Percentiles rank a stretch among this genome's conserved stretches.
phyloP scores from a whole-genome alignment of 1,140 invertebrate genomes.

The Spodoptera frugiperda region DNA sequence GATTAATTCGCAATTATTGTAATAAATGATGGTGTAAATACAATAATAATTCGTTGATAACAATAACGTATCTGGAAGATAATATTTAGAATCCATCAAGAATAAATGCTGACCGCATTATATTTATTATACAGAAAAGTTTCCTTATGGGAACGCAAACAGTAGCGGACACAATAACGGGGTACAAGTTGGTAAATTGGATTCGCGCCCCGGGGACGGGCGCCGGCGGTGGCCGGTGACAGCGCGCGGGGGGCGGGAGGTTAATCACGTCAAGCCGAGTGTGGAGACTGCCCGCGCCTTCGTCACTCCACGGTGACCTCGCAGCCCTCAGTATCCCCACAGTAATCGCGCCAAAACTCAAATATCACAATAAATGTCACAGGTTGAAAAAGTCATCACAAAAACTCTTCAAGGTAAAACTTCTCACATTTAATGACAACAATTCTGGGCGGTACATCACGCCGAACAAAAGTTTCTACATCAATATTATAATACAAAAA shows the following conservation, averaged over 20 bases:
- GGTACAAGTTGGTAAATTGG: conserved; percentile 70
- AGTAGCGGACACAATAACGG: conserved; percentile 61
- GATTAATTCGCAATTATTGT: neutral
- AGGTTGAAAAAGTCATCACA: neutral
- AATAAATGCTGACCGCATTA: conserved; percentile 29
- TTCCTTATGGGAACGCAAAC: conserved; percentile 56
- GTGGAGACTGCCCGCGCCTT: conserved; percentile 27
- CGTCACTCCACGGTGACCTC: conserved; percentile 21
- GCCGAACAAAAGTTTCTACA: conserved; percentile 15
- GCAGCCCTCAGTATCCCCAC: neutral
- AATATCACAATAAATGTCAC: neutral
- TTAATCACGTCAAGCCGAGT: conserved; percentile 38
- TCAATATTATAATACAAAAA: conserved; percentile 20
- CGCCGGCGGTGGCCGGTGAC: conserved; percentile 48
- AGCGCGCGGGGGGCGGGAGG: conserved; percentile 27
- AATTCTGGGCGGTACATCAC: neutral
- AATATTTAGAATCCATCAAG: conserved; percentile 32
- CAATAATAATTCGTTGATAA: conserved; percentile 9
- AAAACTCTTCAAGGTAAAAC: conserved; percentile 16
- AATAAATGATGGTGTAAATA: neutral
- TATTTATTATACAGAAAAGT: conserved; percentile 57
- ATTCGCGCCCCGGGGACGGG: conserved; percentile 61
- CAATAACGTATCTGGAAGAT: neutral
- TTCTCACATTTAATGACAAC: neutral
- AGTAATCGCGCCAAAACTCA: neutral